Evolutionary conservation across 2,797 vertebrate genomes (phyloP), one percentile per base, ranked within the genome.

Genomic region (Gastrophryne carolinensis): DNA sequence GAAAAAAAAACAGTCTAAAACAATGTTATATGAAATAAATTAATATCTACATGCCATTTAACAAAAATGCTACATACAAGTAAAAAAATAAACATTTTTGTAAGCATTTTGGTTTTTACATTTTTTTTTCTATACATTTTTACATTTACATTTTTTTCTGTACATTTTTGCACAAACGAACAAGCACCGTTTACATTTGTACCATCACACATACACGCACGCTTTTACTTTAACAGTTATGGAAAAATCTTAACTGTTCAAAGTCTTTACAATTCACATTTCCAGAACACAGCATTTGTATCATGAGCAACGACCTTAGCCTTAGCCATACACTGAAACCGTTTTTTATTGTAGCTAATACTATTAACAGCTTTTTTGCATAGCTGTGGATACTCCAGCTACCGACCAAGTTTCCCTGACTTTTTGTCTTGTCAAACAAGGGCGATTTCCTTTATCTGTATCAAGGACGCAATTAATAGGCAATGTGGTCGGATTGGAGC

Each of bases 41-140:
- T 91, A 87, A 91, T 96, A 96, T 97, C 95, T 97, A 99, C 94
- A 97, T 92, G 92, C 86, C 90, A 88, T 89, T 92, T 79, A 95
- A 95, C 90, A 86, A 94, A 87, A 93, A 84, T 86, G 87, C 80
- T 87, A 90, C 90, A 83, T 81, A 86, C 79, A 84, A 7, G 83
- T 92, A 92, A 88, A 93, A 90, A 90, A 87, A 91, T 94, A 91
- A 93, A 92, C 82, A 86, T 83, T 86, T 84, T 93, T 92, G 86
- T 93, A 90, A 90, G 95, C 84, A 80, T 80, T 95, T 93, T 87
- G 91, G 87, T 88, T 84, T 72, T 95, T 88, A 83, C 81, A 75
- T 82, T 90, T 94, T 66, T n/a, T 63, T 94, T 93, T 90, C 91
- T 93, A 71, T 86, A 94, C 90, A 91, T 89, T 94, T 88, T 30